Conservation (phyloP, 1,140 invertebrate genomes). For the Saxidomus purpurata region DNA sequence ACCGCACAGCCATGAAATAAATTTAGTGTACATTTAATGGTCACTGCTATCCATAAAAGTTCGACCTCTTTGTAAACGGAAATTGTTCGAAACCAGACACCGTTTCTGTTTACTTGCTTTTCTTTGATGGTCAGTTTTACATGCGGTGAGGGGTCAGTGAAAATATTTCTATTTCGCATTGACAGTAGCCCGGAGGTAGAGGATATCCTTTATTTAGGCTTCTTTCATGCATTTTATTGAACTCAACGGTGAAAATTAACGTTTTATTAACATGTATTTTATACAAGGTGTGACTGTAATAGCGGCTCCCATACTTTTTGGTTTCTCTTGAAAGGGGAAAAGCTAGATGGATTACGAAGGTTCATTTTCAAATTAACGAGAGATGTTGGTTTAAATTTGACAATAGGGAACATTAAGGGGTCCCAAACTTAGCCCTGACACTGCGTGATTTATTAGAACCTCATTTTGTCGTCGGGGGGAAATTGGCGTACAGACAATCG, state of each 20-base stretch:
- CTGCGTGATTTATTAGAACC: constrained; percentile 49
- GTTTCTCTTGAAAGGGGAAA: background rate
- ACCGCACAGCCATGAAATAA: background rate
- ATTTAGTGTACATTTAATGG: constrained; percentile 17
- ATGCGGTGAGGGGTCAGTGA: constrained; percentile 56
- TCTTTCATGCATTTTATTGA: constrained; percentile 15
- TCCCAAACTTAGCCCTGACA: constrained; percentile 34
- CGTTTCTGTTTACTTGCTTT: background rate
- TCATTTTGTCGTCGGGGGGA: constrained; percentile 5
- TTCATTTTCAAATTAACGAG: constrained; percentile 51
- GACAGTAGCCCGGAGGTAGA: constrained; percentile 28
- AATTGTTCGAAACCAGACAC: constrained; percentile 63
- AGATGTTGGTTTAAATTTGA: constrained; percentile 45
- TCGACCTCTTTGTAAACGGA: constrained; percentile 52
- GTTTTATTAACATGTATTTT: constrained; percentile 58
- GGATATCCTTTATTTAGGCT: constrained; percentile 15
- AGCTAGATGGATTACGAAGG: background rate
- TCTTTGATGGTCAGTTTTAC: constrained; percentile 60
- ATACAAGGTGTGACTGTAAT: constrained; percentile 8
- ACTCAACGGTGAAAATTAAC: constrained; percentile 40
- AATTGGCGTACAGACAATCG: constrained; percentile 12
- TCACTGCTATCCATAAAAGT: constrained; percentile 36
- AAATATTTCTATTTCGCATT: constrained; percentile 30
- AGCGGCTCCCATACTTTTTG: background rate
- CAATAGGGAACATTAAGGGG: constrained; percentile 40